A percentile compares a stretch with the other conserved stretches of the same genome.
These are phyloP conservation scores for Callosobruchus maculatus DNA, from an alignment of 2,888 invertebrate species.

Conservation along the genomic window DNA sequence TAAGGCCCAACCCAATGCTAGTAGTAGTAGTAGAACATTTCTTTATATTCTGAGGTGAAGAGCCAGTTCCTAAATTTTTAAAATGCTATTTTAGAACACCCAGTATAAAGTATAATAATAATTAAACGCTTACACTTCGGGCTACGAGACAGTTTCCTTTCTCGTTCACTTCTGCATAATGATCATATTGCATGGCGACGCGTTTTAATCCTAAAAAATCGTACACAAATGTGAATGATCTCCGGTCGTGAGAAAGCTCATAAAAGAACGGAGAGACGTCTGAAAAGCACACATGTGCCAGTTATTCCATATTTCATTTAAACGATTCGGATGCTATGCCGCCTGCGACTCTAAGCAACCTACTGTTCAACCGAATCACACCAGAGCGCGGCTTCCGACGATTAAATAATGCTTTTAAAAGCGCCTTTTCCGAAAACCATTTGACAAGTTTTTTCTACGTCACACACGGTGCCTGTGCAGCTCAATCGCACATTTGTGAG, in stretches of 20 bases:
- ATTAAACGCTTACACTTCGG: no score
- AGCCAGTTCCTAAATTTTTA: no score
- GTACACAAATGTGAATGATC: constrained; percentile 7
- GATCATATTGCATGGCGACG: not conserved
- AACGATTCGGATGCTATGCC: constrained; percentile 15
- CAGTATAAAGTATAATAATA: no score
- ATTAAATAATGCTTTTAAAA: constrained; percentile 34
- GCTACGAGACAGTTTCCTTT: no score
- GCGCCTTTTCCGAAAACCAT: constrained; percentile 36
- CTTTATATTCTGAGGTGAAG: no score
- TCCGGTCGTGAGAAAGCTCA: constrained; percentile 3
- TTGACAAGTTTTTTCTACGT: constrained; percentile 19
- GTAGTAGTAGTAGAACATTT: no score
- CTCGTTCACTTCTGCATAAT: no score
- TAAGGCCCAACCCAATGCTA: no score
- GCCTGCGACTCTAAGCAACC: constrained; percentile 11
- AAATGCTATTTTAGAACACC: no score
- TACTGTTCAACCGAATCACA: constrained; percentile 23
- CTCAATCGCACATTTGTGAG: no score
- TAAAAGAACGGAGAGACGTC: constrained; percentile 1
- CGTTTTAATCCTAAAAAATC: constrained; percentile 10
- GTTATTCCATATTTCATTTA: constrained; percentile 23
- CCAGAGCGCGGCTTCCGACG: constrained; percentile 24
- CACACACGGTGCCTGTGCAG: not conserved
- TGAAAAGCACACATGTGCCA: constrained; percentile 18